These are phyloP conservation scores for Actinopyga echinites DNA, from an alignment of 53 echinoderm and acorn worm species.

Conservation along the genomic window DNA sequence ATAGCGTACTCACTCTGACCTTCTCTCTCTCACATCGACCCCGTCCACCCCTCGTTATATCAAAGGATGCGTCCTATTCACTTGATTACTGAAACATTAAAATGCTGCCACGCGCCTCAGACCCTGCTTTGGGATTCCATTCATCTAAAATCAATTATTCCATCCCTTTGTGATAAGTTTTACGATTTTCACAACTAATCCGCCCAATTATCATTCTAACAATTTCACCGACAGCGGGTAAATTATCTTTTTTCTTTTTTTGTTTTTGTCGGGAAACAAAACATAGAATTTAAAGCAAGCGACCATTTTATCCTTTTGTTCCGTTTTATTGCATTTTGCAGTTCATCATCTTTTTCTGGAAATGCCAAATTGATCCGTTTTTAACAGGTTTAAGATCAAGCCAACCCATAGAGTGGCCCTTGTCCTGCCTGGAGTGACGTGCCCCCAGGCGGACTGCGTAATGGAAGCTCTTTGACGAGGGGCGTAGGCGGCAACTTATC, in stretches of 20 bases:
- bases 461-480: too few species aligned
- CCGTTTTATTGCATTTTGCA: conserved; percentile 3
- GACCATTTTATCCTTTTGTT: conserved; percentile 3
- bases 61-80: too few species aligned
- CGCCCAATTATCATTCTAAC: conserved; percentile 4
- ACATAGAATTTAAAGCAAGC: neutral
- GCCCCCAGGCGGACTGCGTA: too few species aligned
- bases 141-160: neutral
- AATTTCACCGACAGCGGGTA: conserved; percentile 34
- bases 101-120: too few species aligned
- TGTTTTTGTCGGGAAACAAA: neutral
- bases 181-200: neutral
- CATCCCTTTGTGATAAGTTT: neutral
- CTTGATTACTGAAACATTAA: too few species aligned
- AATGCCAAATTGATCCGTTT: conserved; percentile 22
- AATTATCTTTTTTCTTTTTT: conserved; percentile 15
- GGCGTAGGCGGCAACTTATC: too few species aligned
- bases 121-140: too few species aligned
- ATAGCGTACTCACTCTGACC: too few species aligned
- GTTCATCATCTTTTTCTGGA: conserved; percentile 3
- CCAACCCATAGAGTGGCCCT: too few species aligned
- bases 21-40: too few species aligned
- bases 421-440: too few species aligned
- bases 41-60: too few species aligned
- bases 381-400: conserved; percentile 20